These are phyloP conservation scores for Colletes gigas DNA, from an alignment of 1,140 invertebrate genomes.

Conservation along the genomic window DNA sequence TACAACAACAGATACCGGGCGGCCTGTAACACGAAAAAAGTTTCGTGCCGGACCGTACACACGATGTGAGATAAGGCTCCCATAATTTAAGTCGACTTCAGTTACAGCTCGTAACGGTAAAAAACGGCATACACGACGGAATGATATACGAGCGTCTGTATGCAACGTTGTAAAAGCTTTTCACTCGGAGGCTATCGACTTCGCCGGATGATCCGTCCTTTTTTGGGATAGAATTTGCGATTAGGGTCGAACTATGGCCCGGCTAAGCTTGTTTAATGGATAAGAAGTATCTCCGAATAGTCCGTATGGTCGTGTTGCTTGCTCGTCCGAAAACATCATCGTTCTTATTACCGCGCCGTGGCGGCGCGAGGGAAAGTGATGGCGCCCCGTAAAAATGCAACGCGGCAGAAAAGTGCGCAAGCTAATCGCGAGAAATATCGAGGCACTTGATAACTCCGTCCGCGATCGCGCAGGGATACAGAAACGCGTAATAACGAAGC, in stretches of 20 bases:
- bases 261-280: not conserved
- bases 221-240: not conserved
- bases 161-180: slow-evolving; percentile 58
- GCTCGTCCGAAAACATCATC: not conserved
- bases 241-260: not conserved
- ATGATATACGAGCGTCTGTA: slow-evolving; percentile 46
- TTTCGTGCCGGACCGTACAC: slow-evolving; percentile 46
- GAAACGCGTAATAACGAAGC: slow-evolving; percentile 72
- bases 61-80: slow-evolving; percentile 69
- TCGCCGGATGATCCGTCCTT: not conserved
- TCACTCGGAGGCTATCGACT: slow-evolving; percentile 16
- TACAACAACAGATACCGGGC: too few species aligned
- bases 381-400: not conserved
- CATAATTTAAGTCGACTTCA: slow-evolving; percentile 68
- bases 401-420: not conserved
- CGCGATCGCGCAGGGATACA: slow-evolving; percentile 62
- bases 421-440: slow-evolving; percentile 13
- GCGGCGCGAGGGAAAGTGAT: not conserved
- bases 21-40: too few species aligned
- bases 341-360: not conserved
- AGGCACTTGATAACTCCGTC: slow-evolving; percentile 41
- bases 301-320: not conserved
- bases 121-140: slow-evolving; percentile 12
- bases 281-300: slow-evolving; percentile 3
- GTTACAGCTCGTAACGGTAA: slow-evolving; percentile 53